Conservation (phyloP, 2,113 vertebrate species). For the Theropithecus gelada region DNA sequence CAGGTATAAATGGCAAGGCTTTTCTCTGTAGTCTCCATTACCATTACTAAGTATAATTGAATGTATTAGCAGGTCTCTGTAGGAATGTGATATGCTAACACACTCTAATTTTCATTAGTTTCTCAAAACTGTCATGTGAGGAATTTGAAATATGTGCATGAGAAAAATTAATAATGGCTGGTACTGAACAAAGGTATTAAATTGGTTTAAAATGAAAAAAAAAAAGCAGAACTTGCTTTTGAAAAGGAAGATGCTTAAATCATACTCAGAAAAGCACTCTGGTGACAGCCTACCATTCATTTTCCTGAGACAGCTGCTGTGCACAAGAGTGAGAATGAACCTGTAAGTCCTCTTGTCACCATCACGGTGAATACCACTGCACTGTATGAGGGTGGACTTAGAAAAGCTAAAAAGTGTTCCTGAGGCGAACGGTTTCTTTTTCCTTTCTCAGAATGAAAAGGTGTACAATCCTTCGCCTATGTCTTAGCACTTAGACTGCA, state of each 20-base stretch:
- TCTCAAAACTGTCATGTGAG: slow-evolving; percentile 79
- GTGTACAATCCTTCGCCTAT: not conserved
- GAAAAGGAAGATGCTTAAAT: slow-evolving; percentile 39
- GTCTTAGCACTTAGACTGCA: not conserved
- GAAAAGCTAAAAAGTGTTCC: not conserved
- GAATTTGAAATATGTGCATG: slow-evolving; percentile 76
- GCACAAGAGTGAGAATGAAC: not conserved
- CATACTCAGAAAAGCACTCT: not conserved
- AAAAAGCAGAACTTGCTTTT: not conserved
- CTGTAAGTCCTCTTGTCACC: not conserved
- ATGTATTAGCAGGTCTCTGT: slow-evolving; percentile 71
- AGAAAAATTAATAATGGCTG: slow-evolving; percentile 76
- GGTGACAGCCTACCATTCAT: not conserved
- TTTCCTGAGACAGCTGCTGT: not conserved
- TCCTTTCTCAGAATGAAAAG: not conserved
- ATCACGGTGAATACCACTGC: not conserved
- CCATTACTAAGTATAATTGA: slow-evolving; percentile 65
- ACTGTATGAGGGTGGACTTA: not conserved
- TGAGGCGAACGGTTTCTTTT: not conserved
- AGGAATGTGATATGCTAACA: slow-evolving; percentile 72
- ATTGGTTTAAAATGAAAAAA: slow-evolving; percentile 56
- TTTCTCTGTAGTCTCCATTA: slow-evolving; percentile 21
- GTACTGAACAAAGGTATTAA: slow-evolving; percentile 67
- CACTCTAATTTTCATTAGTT: slow-evolving; percentile 80
- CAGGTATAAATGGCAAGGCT: not conserved